Base-by-base conservation (phyloP, 1,140 invertebrate species). In the Palaemon carinicauda region DNA sequence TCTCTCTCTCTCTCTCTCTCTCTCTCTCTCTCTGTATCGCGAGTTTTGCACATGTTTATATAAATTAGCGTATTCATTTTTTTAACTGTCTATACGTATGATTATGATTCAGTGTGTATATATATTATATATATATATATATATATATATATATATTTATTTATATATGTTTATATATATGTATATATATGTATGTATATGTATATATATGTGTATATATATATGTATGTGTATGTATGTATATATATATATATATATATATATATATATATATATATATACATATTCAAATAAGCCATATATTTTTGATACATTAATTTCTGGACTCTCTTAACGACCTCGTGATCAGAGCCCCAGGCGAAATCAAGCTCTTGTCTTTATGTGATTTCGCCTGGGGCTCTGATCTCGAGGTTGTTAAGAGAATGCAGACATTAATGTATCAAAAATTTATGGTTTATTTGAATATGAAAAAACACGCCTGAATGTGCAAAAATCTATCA, bases 221-320 rank as follows among this genome's bases (percentile, higher is more conserved):
- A 60, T 60, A 60, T 60, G 17, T 24, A 60, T 60, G 14, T 60
- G 14, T 60, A 60, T 60, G 21, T 60, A 60, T 60, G 21, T 60
- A 60, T 60, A 60, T 60, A 60, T 60, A 60, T 60, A 60, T 60
- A 60, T 60, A 60, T 60, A 60, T 60, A 60, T 60, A 60, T 60
- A 60, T 60, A 60, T 60, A 60, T 60, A 60, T 60, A 60, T 60
- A 60, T 60, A 60, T 60, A 60, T 60, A 60, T 60, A 60, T 60
- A 60, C 14, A 60, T 60, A 60, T 60, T 4, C 14, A 60, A 4
- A 60, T 60, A 60, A 4, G 14, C 14, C 3, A 4, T 33, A 21
- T 33, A 27, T 73, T 33, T 21, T 24, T 33, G n/a, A n/a, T n/a
- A n/a, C n/a, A n/a, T n/a, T n/a, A n/a, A n/a, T n/a, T n/a, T n/a